These are phyloP conservation scores for Aleiodes sp. DNA, from an alignment of 1,140 invertebrate genomes.

Conservation along the genomic window DNA sequence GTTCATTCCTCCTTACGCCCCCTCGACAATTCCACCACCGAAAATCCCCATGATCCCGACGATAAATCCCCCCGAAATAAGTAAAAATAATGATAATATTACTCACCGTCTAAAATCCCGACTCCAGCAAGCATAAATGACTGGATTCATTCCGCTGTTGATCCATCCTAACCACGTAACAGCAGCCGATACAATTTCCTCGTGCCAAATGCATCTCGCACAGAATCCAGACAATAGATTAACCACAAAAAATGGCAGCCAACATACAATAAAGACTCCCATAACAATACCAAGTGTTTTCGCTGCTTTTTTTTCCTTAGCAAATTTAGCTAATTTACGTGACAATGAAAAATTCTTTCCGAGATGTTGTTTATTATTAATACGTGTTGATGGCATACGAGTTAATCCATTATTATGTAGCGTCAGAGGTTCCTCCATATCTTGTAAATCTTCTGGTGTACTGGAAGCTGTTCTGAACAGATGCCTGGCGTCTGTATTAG, in stretches of 20 bases:
- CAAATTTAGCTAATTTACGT: conserved; percentile 90
- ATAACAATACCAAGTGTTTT: conserved; percentile 94
- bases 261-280: conserved; percentile 99
- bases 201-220: conserved; percentile 84
- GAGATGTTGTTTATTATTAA: conserved; percentile 64
- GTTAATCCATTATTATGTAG: conserved; percentile 79
- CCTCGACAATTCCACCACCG: background rate
- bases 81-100: background rate
- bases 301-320: conserved; percentile 95
- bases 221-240: conserved; percentile 93
- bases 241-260: conserved; percentile 98
- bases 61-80: background rate
- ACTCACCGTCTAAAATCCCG: conserved; percentile 92
- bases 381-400: conserved; percentile 68
- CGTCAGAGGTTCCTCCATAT: conserved; percentile 73
- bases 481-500: conserved; percentile 56
- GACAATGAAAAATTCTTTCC: conserved; percentile 89
- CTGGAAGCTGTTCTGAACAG: conserved; percentile 70
- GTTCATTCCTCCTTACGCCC: background rate
- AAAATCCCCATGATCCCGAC: conserved; percentile 2
- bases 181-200: conserved; percentile 89
- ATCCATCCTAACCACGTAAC: conserved; percentile 99
- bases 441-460: conserved; percentile 74
- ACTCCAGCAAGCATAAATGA: conserved; percentile 97
- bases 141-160: conserved; percentile 97